Percentiles rank a stretch among this genome's conserved stretches.
Evolutionary conservation across 2,888 invertebrate genomes (phyloP).

Genomic region (Caenorhabditis auriculariae): DNA sequence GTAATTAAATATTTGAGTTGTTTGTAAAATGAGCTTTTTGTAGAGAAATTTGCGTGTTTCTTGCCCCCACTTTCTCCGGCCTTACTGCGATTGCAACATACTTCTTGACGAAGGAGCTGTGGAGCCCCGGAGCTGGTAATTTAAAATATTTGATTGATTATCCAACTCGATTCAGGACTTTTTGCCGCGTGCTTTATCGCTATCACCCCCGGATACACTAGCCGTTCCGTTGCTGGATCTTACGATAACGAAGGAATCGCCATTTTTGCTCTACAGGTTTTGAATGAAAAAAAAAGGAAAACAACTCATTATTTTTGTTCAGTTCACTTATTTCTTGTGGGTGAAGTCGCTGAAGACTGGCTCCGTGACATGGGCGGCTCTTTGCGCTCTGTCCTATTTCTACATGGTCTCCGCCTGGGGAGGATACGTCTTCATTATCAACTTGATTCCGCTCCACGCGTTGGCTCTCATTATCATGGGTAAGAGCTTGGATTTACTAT

Average conservation of each 20-base stretch:
- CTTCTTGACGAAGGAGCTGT: constrained; percentile 78
- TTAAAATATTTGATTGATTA: not conserved
- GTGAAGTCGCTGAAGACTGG: constrained; percentile 96
- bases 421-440: constrained; percentile 98
- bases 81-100: constrained; percentile 96
- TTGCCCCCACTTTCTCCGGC: constrained; percentile 97
- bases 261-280: constrained; percentile 84
- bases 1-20: constrained; percentile 72
- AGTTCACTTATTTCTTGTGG: constrained; percentile 97
- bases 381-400: constrained; percentile 93
- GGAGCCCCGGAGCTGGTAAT: constrained; percentile 36
- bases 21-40: not conserved
- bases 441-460: constrained; percentile 95
- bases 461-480: constrained; percentile 89
- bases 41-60: constrained; percentile 79
- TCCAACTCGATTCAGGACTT: constrained; percentile 80
- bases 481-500: too few species aligned
- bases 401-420: constrained; percentile 99
- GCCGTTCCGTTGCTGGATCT: constrained; percentile 96
- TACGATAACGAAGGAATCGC: constrained; percentile 99
- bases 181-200: constrained; percentile 99
- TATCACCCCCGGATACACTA: constrained; percentile 96
- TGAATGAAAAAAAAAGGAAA: not conserved
- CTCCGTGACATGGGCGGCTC: constrained; percentile 91
- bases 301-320: not conserved